Evolutionary conservation across 2,113 vertebrate genomes (phyloP).

Genomic region (Microtus richardsoni): DNA sequence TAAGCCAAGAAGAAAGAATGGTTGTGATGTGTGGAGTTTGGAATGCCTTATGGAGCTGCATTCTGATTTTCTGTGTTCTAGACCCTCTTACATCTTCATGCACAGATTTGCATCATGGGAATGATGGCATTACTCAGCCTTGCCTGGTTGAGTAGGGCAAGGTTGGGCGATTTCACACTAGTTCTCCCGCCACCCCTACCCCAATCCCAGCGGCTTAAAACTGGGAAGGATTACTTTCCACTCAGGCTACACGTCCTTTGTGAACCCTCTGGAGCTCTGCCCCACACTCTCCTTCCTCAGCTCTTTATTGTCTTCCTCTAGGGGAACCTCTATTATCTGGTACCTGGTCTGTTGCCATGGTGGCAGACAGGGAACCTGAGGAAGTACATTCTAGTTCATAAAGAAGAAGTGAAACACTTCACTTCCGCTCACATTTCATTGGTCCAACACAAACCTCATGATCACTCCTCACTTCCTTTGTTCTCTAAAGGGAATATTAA

Average conservation of each 20-base stretch:
- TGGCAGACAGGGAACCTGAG: conserved; percentile 32
- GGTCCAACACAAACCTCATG: conserved; percentile 11
- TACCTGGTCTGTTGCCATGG: conserved; percentile 58
- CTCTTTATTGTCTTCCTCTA: conserved; percentile 25
- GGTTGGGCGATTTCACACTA: not conserved
- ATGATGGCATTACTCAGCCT: not conserved
- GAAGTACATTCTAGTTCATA: conserved; percentile 52
- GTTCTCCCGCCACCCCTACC: not conserved
- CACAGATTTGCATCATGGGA: conserved; percentile 65
- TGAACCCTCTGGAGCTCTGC: conserved; percentile 34
- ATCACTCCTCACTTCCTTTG: not conserved
- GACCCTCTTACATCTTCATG: conserved; percentile 30
- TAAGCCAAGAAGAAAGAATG: conserved; percentile 76
- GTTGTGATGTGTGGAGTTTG: conserved; percentile 60
- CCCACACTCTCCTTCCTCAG: not conserved
- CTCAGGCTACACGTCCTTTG: conserved; percentile 12
- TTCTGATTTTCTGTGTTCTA: conserved; percentile 65
- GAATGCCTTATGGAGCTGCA: conserved; percentile 69
- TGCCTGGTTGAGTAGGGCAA: not conserved
- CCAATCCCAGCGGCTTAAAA: conserved; percentile 51
- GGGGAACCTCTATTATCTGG: conserved; percentile 56
- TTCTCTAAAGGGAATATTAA: conserved; percentile 6
- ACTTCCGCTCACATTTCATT: conserved; percentile 31
- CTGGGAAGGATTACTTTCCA: conserved; percentile 28
- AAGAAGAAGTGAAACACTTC: conserved; percentile 49